Conservation (phyloP, 2,888 invertebrate species). For the Drosophila birchii region DNA sequence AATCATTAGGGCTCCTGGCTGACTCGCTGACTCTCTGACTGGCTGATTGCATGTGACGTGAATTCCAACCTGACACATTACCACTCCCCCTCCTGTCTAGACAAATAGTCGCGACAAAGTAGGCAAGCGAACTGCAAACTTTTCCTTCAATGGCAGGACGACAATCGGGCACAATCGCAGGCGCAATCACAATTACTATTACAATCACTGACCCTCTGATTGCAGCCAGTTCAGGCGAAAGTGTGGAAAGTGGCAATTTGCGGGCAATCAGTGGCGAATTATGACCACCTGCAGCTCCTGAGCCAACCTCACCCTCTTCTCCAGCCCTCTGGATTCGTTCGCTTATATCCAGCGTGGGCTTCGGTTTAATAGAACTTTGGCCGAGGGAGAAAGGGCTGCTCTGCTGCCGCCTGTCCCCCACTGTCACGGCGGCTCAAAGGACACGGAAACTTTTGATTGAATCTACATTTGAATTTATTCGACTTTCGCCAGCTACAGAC, state of each 20-base stretch:
- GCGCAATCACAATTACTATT: constrained; percentile 22
- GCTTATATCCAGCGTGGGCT: neutral
- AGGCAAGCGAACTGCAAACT: constrained; percentile 12
- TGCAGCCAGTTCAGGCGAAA: constrained; percentile 10
- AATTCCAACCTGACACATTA: constrained; percentile 9
- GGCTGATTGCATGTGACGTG: constrained; percentile 31
- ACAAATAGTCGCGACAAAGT: constrained; percentile 23
- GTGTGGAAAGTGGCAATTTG: constrained; percentile 23
- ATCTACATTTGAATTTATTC: constrained; percentile 55
- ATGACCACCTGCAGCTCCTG: constrained; percentile 34
- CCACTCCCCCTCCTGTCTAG: constrained; percentile 20
- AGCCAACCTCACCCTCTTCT: neutral
- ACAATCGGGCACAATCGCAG: constrained; percentile 12
- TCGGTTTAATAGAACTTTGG: neutral
- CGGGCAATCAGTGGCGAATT: constrained; percentile 28
- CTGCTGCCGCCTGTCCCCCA: too few relatives aligned
- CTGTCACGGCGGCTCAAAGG: constrained; percentile 7
- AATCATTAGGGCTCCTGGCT: constrained; percentile 25
- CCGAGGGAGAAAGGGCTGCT: neutral
- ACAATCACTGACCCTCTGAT: constrained; percentile 26
- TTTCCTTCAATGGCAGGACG: neutral
- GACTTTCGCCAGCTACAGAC: constrained; percentile 23
- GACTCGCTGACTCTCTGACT: constrained; percentile 7
- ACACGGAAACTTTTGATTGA: constrained; percentile 58
- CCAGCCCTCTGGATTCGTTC: neutral